Base-by-base conservation (phyloP, 2,113 vertebrate genomes). In the Camelus bactrianus region DNA sequence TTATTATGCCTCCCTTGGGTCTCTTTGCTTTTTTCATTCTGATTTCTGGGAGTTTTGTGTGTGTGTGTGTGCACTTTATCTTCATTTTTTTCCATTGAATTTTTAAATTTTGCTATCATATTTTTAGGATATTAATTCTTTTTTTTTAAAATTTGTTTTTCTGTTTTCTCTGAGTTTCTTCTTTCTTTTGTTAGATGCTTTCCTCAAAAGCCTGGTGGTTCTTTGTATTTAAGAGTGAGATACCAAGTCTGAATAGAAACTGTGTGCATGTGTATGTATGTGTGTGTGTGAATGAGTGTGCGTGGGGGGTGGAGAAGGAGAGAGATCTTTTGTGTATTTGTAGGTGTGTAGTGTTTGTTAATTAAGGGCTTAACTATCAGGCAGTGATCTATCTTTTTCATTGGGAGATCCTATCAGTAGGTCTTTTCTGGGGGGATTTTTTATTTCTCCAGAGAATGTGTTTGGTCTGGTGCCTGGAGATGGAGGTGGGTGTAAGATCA, bases 151-250 rank as follows among this genome's bases (percentile, higher is more conserved):
- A 69, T 83, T 79, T 90, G 15, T 56, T 50, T 54, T 48, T 65
- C 35, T 48, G 52, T 35, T 54, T 48, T 65, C 35, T 48, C 62
- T 35, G 72, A 65, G 19, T 93, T 72, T 6, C 30, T 79, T 83
- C n/a, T 56, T 79, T 79, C 82, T 56, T 73, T n/a, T 64, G 19
- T 84, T 84, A n/a, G 90, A 89, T 13, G 35, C n/a, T 93, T 89
- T 89, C 26, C 69, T 89, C 35, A 28, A 67, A 82, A 67, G 8
- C 12, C 26, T 93, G 32, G 26, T 92, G n/a, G 15, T 82, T 81
- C 35, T 87, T 75, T 76, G 22, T 60, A 35, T 82, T 54, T 52
- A 62, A 76, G 67, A 83, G n/a, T 69, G 35, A 80, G 54, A 46
- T 38, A 70, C 22, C 77, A 32, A 81, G 17, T 52, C 17, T 58